Base-by-base conservation (phyloP, 2,888 invertebrate genomes). In the Hypercompe scribonia region DNA sequence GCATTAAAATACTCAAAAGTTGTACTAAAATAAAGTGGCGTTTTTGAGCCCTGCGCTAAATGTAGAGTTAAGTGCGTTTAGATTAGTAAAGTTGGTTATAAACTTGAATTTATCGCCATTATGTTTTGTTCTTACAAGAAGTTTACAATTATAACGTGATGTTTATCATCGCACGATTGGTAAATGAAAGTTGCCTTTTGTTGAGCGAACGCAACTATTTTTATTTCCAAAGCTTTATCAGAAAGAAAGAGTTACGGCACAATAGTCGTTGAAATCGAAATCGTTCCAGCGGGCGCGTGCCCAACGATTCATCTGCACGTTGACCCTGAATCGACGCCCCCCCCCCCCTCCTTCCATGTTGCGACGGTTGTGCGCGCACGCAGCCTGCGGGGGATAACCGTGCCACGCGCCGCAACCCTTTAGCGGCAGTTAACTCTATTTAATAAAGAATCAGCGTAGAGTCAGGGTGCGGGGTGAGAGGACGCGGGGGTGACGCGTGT, bases 401-500 rank as follows among this genome's bases (percentile, higher is more conserved):
- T 66, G 86, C 74, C 90, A 88, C 90, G 89, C 85, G 88, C 77
- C 85, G 69, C 88, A 90, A 91, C 91, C 91, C 91, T 91, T 91
- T 90, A 87, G 86, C 88, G 78, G 87, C 88, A 86, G 88, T 91
- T 90, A 90, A 90, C 90, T 91, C 85, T 86, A 86, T 88, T 90
- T 89, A 89, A 90, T 90, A 87, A 87, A 88, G 86, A 86, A 87
- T 85, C 81, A 70, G 77, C 78, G 82, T 82, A 81, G 10, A 28
- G 31, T 28, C 11, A 28, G 80, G 67, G 31, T 61, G 31, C 67
- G 34, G 63, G 24, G 68, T 64, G 42, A 61, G 7, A 28, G 65
- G 77, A 75, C 72, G 24, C 77, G 76, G 71, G 75, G 68, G 70
- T 77, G 81, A 80, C 86, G 86, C 85, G 89, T 85, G 88, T 80